A percentile compares a stretch with the other conserved stretches of the same genome.
Evolutionary conservation across 2,797 vertebrate species (phyloP).

Genomic region (Ficedula albicollis): DNA sequence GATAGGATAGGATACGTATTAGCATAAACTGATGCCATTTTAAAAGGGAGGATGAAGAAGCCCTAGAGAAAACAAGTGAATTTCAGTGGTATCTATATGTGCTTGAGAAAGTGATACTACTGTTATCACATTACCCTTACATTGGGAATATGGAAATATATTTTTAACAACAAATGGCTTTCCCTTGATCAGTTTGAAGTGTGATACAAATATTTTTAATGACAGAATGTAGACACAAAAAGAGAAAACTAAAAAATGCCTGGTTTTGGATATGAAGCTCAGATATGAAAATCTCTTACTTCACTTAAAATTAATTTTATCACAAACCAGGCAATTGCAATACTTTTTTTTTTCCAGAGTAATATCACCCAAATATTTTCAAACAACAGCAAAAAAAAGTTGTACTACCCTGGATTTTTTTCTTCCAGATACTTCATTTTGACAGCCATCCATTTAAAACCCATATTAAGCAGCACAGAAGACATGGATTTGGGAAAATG

Average conservation of each 20-base stretch:
- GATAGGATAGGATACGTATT: neutral
- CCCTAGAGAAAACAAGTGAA: neutral
- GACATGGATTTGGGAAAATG: neutral
- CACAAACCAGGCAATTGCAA: neutral
- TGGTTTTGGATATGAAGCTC: neutral
- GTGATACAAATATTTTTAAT: neutral
- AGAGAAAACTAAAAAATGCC: neutral
- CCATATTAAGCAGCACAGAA: neutral
- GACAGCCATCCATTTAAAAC: neutral
- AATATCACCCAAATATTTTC: neutral
- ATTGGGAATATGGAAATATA: neutral
- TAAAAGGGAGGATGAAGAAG: neutral
- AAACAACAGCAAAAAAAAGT: neutral
- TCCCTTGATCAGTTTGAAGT: neutral
- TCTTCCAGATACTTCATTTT: constrained; percentile 31
- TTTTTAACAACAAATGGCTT: neutral
- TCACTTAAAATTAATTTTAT: neutral
- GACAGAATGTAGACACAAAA: neutral
- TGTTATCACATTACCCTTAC: neutral
- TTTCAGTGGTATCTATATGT: neutral
- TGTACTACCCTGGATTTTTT: neutral
- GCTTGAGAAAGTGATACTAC: neutral
- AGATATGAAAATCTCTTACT: neutral
- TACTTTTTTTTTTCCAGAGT: neutral
- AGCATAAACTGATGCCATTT: neutral